A percentile compares a stretch with the other conserved stretches of the same genome.
phyloP scores from a whole-genome alignment of 1,140 invertebrate species.

The Temnothorax nylanderi region DNA sequence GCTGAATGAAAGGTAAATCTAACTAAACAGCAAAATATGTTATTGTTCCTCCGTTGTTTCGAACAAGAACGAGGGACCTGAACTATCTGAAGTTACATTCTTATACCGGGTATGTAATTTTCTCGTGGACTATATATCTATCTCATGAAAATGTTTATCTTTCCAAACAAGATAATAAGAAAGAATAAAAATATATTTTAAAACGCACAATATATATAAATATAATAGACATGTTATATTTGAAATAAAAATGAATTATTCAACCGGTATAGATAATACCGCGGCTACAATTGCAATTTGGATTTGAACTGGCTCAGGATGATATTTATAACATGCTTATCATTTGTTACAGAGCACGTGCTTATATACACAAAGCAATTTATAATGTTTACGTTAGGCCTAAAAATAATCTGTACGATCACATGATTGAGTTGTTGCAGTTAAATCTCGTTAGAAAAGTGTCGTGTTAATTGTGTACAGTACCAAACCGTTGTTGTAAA shows the following conservation, averaged over 20 bases:
- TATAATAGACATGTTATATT: neutral
- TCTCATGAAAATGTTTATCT: constrained; percentile 11
- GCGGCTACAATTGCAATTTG: constrained; percentile 27
- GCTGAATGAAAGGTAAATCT: neutral
- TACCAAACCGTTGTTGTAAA: constrained; percentile 74
- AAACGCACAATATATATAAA: constrained; percentile 39
- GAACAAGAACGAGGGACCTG: neutral
- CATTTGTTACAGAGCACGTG: constrained; percentile 40
- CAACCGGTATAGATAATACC: neutral
- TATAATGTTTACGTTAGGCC: constrained; percentile 47
- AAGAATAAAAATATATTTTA: constrained; percentile 21
- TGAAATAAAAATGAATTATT: constrained; percentile 18
- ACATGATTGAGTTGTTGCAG: constrained; percentile 74
- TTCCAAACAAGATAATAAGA: constrained; percentile 17
- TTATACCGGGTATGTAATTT: neutral
- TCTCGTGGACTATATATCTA: neutral
- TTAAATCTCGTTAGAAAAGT: constrained; percentile 86
- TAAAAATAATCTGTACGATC: constrained; percentile 37
- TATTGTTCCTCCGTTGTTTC: neutral
- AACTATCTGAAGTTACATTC: neutral
- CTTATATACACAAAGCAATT: constrained; percentile 17
- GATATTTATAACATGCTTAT: constrained; percentile 37
- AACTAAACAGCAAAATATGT: neutral
- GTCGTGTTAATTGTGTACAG: constrained; percentile 54
- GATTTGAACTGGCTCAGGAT: constrained; percentile 26